Evolutionary conservation across 2,888 invertebrate genomes (phyloP).

Genomic region (Parascotia fuliginaria): DNA sequence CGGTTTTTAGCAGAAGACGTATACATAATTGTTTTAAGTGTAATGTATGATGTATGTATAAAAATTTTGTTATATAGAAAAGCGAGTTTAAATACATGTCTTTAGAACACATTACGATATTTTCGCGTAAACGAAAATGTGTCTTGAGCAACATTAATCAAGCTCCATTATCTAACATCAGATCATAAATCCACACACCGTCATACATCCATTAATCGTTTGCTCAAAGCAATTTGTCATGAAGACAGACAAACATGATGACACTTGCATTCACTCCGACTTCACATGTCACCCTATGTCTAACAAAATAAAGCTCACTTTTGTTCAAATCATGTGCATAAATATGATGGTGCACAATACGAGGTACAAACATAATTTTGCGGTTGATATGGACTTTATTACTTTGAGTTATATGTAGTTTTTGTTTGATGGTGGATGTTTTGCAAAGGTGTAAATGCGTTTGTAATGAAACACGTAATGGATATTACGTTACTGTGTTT

Average conservation of each 20-base stretch:
- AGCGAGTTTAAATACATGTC: no score
- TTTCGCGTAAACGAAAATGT: conserved; percentile 7
- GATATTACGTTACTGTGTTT: conserved; percentile 17
- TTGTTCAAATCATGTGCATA: conserved; percentile 14
- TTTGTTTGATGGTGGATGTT: conserved; percentile 12
- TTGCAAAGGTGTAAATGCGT: conserved; percentile 35
- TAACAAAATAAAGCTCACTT: conserved; percentile 19
- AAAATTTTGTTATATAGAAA: no score
- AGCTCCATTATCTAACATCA: conserved; percentile 53
- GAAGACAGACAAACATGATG: conserved; percentile 60
- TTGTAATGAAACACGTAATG: conserved; percentile 37
- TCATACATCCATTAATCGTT: conserved; percentile 72
- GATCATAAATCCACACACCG: conserved; percentile 66
- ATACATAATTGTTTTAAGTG: no score
- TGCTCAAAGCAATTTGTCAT: conserved; percentile 71
- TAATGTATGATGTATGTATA: no score
- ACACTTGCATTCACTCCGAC: conserved; percentile 20
- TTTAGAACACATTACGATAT: not conserved
- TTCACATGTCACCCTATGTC: conserved; percentile 1
- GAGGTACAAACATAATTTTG: conserved; percentile 13
- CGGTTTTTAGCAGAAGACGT: no score
- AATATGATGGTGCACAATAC: conserved; percentile 6
- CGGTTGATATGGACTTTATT: conserved; percentile 12
- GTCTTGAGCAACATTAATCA: conserved; percentile 49
- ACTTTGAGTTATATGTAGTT: not conserved